Evolutionary conservation across 2,797 vertebrate species (phyloP), one percentile per base, ranked within the genome.

Genomic region (Peromyscus nudipes): DNA sequence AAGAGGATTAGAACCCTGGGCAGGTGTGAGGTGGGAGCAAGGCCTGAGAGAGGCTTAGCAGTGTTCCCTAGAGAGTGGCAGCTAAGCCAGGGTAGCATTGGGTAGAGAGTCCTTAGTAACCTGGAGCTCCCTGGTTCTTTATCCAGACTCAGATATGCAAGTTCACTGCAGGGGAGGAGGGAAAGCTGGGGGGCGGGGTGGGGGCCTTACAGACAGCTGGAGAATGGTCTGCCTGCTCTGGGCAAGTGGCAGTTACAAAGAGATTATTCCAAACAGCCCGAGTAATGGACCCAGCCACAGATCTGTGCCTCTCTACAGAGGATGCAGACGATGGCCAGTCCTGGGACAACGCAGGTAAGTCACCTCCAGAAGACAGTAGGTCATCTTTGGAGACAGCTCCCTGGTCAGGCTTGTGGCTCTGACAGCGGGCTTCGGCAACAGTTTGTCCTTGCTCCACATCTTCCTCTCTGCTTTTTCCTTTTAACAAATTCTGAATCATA

Each of bases 401-500:
- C 23, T 5, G 83, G 37, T 52, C 71, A 43, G 71, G n/a, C 11
- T 0, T 76, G 43, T 8, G 34, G 87, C 57, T 94, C 90, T 3
- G 31, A 93, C n/a, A 49, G 75, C 4, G 19, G 46, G 43, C 46
- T 27, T 2, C 57, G 0, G 2, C 19, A 12, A 2, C 62, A 7
- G 16, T 0, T 0, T 12, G 40, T 77, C 98, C 97, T 96, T 19
- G 65, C 71, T 82, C 81, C 0, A 0, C 46, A 1, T 94, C 96
- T 96, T 19, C 62, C 95, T 80, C 96, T 94, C 75, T 95, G 96
- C 55, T 25, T 81, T 96, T 96, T 65, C 89, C 98, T 65, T 65
- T 64, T 76, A 92, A 83, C 93, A 75, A 98, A 98, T 98, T 98
- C 97, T 97, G 98, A 98, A 98, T 98, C 96, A 97, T 97, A 97